A percentile compares a stretch with the other conserved stretches of the same genome.
Evolutionary conservation across 1,140 invertebrate species (phyloP).

Genomic region (Drosophila sp.): DNA sequence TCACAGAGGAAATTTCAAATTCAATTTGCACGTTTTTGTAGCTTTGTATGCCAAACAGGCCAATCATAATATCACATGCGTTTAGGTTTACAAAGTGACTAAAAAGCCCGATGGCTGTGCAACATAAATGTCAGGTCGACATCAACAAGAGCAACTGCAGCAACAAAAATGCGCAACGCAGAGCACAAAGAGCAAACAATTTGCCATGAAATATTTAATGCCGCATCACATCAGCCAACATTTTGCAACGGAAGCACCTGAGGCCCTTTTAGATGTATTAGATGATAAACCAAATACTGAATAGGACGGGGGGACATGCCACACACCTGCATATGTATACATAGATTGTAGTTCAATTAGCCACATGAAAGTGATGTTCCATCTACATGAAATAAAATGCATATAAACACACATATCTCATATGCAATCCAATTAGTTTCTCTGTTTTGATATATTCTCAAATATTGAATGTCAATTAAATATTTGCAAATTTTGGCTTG

Average conservation of each 20-base stretch:
- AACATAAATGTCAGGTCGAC: background rate
- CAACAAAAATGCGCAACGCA: background rate
- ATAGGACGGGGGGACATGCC: background rate
- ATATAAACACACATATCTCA: no score
- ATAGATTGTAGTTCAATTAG: conserved; percentile 3
- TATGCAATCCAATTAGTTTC: background rate
- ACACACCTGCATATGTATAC: background rate
- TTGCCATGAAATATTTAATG: conserved; percentile 7
- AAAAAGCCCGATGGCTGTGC: background rate
- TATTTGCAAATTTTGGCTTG: background rate
- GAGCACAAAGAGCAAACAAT: conserved; percentile 4
- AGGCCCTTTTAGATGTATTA: background rate
- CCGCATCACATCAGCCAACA: conserved; percentile 5
- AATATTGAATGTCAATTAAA: conserved; percentile 3
- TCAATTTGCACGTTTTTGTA: conserved; percentile 14
- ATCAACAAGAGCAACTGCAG: background rate
- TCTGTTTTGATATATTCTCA: background rate
- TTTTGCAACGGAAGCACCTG: conserved; percentile 1
- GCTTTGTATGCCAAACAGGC: background rate
- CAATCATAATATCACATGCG: background rate
- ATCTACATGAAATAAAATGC: background rate
- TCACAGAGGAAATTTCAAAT: conserved; percentile 11
- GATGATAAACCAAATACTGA: background rate
- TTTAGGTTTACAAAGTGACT: conserved; percentile 6
- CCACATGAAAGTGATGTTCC: background rate